Conservation (phyloP, 2,113 vertebrate species). For the Platanista minor region DNA sequence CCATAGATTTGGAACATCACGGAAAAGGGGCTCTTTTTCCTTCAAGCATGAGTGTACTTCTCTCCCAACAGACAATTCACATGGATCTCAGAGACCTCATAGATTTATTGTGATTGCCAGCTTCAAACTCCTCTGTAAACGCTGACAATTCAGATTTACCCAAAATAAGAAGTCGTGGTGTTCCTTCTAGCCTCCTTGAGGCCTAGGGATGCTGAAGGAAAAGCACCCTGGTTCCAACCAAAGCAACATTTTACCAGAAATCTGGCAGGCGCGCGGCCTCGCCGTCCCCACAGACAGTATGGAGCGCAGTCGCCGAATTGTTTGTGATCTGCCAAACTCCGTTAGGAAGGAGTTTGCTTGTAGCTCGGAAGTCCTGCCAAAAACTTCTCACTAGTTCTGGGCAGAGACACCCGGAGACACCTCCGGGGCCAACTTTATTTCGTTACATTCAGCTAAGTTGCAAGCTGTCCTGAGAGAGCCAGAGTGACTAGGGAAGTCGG, state of each 20-base stretch:
- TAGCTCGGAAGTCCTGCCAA: slow-evolving; percentile 46
- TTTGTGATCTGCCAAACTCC: slow-evolving; percentile 31
- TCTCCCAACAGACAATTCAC: neutral
- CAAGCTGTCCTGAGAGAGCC: neutral
- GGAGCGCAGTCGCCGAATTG: neutral
- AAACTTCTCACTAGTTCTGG: slow-evolving; percentile 38
- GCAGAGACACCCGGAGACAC: slow-evolving; percentile 37
- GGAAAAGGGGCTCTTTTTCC: neutral
- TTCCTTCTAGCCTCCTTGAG: neutral
- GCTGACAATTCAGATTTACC: neutral
- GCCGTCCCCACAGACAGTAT: neutral
- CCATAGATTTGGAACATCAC: neutral
- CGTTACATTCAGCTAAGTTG: neutral
- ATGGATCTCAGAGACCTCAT: neutral
- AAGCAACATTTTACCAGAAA: slow-evolving; percentile 43
- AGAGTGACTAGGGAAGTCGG: neutral
- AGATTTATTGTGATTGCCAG: neutral
- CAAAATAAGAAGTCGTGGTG: neutral
- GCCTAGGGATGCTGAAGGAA: neutral
- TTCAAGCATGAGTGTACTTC: neutral
- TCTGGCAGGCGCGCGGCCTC: neutral
- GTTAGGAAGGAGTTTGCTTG: slow-evolving; percentile 25
- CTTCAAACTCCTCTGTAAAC: neutral
- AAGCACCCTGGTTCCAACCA: slow-evolving; percentile 18
- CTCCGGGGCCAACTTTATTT: slow-evolving; percentile 63